These are phyloP conservation scores for Sardinella longiceps DNA, from an alignment of 2,797 vertebrate species.

Conservation along the genomic window DNA sequence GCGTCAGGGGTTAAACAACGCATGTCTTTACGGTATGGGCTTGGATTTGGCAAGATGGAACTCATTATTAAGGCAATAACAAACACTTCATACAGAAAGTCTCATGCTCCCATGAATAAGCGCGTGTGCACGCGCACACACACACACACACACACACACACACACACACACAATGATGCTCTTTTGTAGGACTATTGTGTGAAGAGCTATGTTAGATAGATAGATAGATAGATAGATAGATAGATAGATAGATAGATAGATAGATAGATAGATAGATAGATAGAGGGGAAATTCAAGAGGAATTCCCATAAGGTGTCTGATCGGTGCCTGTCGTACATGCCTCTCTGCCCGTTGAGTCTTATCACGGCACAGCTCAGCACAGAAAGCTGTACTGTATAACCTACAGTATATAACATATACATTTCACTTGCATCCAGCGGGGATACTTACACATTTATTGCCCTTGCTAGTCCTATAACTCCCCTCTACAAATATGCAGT, in stretches of 20 bases:
- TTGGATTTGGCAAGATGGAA: background rate
- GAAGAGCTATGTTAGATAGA: background rate
- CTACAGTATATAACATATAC: background rate
- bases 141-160: background rate
- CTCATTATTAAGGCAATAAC: slow-evolving; percentile 13
- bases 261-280: too few species aligned
- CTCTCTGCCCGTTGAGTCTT: background rate
- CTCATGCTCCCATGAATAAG: background rate
- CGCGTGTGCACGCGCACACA: background rate
- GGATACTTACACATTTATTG: background rate
- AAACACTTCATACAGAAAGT: background rate
- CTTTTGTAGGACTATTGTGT: background rate
- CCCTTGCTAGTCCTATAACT: slow-evolving; percentile 8
- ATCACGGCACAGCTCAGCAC: background rate
- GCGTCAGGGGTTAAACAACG: background rate
- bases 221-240: too few species aligned
- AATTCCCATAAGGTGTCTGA: background rate
- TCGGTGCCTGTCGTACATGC: background rate
- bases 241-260: too few species aligned
- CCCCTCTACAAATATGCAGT: background rate
- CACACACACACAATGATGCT: background rate
- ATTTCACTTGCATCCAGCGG: background rate
- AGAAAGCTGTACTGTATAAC: background rate
- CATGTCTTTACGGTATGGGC: background rate
- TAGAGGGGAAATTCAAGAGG: too few species aligned